Evolutionary conservation across 2,888 invertebrate genomes (phyloP).

Genomic region (Hyposoter dolosus): DNA sequence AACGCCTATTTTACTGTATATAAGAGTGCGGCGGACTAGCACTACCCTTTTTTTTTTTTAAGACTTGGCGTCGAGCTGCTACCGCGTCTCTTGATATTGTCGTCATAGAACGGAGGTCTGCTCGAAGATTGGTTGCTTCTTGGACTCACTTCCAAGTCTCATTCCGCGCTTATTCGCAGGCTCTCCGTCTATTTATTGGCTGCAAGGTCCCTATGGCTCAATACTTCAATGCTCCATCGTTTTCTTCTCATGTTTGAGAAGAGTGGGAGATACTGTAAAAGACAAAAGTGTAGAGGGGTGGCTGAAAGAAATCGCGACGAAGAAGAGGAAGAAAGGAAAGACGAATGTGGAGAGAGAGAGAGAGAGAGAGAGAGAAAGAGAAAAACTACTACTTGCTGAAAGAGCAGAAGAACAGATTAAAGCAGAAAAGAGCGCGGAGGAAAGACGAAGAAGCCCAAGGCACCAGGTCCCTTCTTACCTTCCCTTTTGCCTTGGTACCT

Average conservation of each 20-base stretch:
- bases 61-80: too few species aligned
- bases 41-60: too few species aligned
- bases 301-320: conserved; percentile 63
- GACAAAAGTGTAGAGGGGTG: conserved; percentile 46
- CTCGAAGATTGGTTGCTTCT: conserved; percentile 78
- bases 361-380: conserved; percentile 72
- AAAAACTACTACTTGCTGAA: conserved; percentile 65
- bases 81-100: conserved; percentile 72
- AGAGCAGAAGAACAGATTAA: conserved; percentile 49
- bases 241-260: conserved; percentile 6
- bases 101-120: conserved; percentile 69
- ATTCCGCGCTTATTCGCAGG: conserved; percentile 55
- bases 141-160: conserved; percentile 57
- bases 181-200: conserved; percentile 76
- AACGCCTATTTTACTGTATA: too few species aligned
- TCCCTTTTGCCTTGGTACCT: conserved; percentile 60
- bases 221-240: conserved; percentile 72
- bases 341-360: conserved; percentile 72
- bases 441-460: conserved; percentile 75
- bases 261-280: conserved; percentile 23
- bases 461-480: conserved; percentile 68
- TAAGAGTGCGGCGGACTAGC: too few species aligned
- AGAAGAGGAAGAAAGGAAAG: conserved; percentile 75
- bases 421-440: conserved; percentile 68
- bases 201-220: conserved; percentile 79